These are phyloP conservation scores for Lamproptera curius DNA, from an alignment of 2,888 invertebrate species.

Conservation along the genomic window DNA sequence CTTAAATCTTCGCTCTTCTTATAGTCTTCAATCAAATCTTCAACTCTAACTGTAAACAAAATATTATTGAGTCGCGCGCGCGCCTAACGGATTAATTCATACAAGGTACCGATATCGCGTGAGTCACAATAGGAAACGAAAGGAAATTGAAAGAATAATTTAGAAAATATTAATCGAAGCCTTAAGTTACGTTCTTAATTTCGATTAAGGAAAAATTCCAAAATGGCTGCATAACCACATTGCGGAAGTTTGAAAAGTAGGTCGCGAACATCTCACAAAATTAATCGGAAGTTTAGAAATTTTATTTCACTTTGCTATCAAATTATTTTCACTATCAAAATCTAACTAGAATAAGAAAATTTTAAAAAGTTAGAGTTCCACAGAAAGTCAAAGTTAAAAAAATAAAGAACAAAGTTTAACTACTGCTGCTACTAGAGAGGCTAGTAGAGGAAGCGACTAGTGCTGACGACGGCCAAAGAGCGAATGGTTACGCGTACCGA, in stretches of 20 bases:
- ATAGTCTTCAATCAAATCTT: slow-evolving; percentile 31
- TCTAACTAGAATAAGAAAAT: slow-evolving; percentile 17
- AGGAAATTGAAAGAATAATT: slow-evolving; percentile 34
- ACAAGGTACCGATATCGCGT: slow-evolving; percentile 29
- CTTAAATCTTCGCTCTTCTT: slow-evolving; percentile 38
- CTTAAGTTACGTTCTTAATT: slow-evolving; percentile 1
- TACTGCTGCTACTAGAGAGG: slow-evolving; percentile 42
- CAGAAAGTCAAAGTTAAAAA: slow-evolving; percentile 27
- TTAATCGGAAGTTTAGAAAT: slow-evolving; percentile 23
- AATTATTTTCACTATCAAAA: slow-evolving; percentile 41
- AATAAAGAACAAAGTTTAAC: slow-evolving; percentile 47
- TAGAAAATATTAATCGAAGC: slow-evolving; percentile 1
- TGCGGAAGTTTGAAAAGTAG: slow-evolving; percentile 71
- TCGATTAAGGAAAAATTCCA: slow-evolving; percentile 37
- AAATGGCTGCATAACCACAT: slow-evolving; percentile 56
- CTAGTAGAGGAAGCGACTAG: slow-evolving; percentile 45
- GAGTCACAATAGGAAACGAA: slow-evolving; percentile 49
- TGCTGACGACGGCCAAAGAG: slow-evolving; percentile 56
- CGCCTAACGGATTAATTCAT: slow-evolving; percentile 28
- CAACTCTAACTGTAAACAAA: slow-evolving; percentile 43
- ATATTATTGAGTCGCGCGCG: slow-evolving; percentile 28
- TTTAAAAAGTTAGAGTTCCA: slow-evolving; percentile 26
- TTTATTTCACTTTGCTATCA: slow-evolving; percentile 37
- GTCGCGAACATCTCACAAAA: slow-evolving; percentile 57
- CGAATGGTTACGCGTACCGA: slow-evolving; percentile 64